Percentiles rank a stretch among this genome's conserved stretches.
Conservation (phyloP, 2,113 vertebrate species). For the Mugil cephalus region DNA sequence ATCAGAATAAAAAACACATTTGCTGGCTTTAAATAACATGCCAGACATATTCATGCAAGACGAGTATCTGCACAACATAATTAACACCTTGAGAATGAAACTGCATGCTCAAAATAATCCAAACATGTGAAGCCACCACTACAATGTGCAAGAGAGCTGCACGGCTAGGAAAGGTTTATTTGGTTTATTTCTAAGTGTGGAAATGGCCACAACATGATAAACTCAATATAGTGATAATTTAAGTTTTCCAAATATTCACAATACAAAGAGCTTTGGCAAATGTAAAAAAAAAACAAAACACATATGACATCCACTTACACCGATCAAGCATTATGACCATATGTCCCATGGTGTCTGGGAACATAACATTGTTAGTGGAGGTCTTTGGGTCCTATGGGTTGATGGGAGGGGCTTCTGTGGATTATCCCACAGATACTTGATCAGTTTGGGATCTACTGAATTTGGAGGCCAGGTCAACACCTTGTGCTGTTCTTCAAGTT, state of each 20-base stretch:
- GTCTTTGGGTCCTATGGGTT: too few species aligned
- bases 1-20: conserved; percentile 9
- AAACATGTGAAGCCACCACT: neutral
- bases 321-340: too few species aligned
- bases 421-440: too few species aligned
- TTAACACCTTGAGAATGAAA: conserved; percentile 19
- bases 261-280: neutral
- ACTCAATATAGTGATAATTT: neutral
- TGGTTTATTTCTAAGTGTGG: neutral
- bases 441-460: too few species aligned
- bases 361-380: too few species aligned
- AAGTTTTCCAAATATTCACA: neutral
- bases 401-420: too few species aligned
- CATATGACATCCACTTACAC: neutral
- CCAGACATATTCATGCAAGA: neutral
- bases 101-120: neutral
- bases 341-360: too few species aligned
- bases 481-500: too few species aligned
- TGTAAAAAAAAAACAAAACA: neutral
- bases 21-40: conserved; percentile 8
- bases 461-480: too few species aligned
- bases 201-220: neutral
- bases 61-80: conserved; percentile 27
- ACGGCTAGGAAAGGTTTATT: neutral
- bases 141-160: neutral